These are phyloP conservation scores for Lasioglossum oenotherae DNA, from an alignment of 2,888 invertebrate genomes.

Conservation along the genomic window DNA sequence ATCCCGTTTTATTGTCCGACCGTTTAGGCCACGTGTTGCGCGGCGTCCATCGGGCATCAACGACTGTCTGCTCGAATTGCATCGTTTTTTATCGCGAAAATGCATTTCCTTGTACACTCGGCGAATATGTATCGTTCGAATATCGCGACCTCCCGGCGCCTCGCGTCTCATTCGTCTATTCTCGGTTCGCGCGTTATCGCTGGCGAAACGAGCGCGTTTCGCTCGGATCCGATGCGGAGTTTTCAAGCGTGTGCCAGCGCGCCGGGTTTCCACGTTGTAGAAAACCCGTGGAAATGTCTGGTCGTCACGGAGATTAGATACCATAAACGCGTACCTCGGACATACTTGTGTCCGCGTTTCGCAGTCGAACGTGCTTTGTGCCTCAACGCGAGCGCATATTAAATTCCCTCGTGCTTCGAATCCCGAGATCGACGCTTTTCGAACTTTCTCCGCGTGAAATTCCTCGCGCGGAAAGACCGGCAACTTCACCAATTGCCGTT, in stretches of 20 bases:
- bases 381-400: constrained; percentile 23
- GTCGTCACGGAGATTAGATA: constrained; percentile 51
- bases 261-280: constrained; percentile 29
- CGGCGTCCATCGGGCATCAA: not conserved
- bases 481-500: not conserved
- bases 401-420: constrained; percentile 36
- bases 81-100: constrained; percentile 2
- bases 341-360: constrained; percentile 21
- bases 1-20: not conserved
- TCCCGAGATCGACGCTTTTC: constrained; percentile 1
- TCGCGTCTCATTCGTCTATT: constrained; percentile 79
- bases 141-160: constrained; percentile 68
- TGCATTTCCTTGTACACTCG: constrained; percentile 39
- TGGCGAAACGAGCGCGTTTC: constrained; percentile 42
- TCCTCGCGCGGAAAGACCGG: not conserved
- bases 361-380: constrained; percentile 33
- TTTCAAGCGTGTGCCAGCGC: constrained; percentile 38
- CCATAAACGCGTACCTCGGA: constrained; percentile 32
- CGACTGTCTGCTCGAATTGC: not conserved
- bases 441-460: constrained; percentile 20
- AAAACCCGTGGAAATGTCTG: constrained; percentile 47
- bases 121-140: constrained; percentile 69
- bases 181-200: constrained; percentile 74
- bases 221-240: constrained; percentile 56
- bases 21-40: constrained; percentile 17